phyloP scores from a whole-genome alignment of 2,888 invertebrate species.

The Incurvaria masculella region DNA sequence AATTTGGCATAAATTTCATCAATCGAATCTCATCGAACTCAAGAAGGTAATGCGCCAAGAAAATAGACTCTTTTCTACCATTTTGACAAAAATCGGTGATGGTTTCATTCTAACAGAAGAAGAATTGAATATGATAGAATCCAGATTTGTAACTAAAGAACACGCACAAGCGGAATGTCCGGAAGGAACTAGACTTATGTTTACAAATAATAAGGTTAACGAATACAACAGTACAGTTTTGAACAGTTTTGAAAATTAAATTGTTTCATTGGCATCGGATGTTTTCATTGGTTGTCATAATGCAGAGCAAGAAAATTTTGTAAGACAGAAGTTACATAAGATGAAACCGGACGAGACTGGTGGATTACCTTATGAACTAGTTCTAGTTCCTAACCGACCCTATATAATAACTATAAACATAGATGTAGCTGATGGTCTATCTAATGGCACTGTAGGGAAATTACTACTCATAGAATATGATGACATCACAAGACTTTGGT shows the following conservation, averaged over 20 bases:
- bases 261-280: slow-evolving; percentile 16
- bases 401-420: no score
- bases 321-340: slow-evolving; percentile 13
- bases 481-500: slow-evolving; percentile 4
- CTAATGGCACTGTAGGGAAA: slow-evolving; percentile 19
- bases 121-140: slow-evolving; percentile 16
- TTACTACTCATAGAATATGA: slow-evolving; percentile 15
- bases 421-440: no score
- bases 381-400: no score
- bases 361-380: no score
- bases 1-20: slow-evolving; percentile 22
- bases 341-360: slow-evolving; percentile 19
- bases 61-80: slow-evolving; percentile 19
- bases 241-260: slow-evolving; percentile 1
- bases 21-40: slow-evolving; percentile 21
- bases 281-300: slow-evolving; percentile 19
- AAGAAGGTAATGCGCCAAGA: slow-evolving; percentile 24
- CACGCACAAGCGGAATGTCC: slow-evolving; percentile 15
- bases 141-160: slow-evolving; percentile 16
- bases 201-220: slow-evolving; percentile 14
- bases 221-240: slow-evolving; percentile 14
- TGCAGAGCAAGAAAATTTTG: slow-evolving; percentile 16
- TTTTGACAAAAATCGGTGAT: slow-evolving; percentile 21
- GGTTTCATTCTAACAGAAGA: slow-evolving; percentile 11
- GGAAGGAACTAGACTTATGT: slow-evolving; percentile 18